Conservation (phyloP, 1,140 invertebrate genomes). For the Bicyclus anynana region DNA sequence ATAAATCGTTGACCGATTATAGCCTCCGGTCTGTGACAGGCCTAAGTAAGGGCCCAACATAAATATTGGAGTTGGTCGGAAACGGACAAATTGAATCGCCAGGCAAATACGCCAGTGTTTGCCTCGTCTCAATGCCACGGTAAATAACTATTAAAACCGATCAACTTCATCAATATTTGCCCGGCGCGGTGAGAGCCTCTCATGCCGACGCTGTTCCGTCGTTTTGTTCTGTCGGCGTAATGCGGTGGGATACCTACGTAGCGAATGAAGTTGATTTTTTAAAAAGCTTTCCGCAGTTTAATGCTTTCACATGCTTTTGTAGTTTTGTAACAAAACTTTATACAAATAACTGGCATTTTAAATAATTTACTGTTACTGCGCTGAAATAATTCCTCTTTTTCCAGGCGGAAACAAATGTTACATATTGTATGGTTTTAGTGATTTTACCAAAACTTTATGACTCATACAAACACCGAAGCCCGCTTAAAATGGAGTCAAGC, state of each 20-base stretch:
- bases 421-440: too few species aligned
- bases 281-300: neutral
- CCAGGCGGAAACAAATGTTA: too few species aligned
- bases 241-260: neutral
- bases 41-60: constrained; percentile 11
- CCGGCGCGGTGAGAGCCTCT: constrained; percentile 12
- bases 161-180: constrained; percentile 40
- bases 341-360: neutral
- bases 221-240: neutral
- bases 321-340: neutral
- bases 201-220: neutral
- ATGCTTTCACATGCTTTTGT: neutral
- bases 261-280: neutral
- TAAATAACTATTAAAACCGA: constrained; percentile 35
- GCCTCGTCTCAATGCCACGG: constrained; percentile 24
- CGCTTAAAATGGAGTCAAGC: too few species aligned
- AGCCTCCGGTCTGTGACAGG: neutral
- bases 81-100: constrained; percentile 34
- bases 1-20: too few species aligned
- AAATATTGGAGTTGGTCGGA: constrained; percentile 27
- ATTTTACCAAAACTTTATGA: too few species aligned
- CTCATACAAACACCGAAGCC: too few species aligned
- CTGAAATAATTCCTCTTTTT: neutral
- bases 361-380: neutral
- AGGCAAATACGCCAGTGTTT: constrained; percentile 29